These are phyloP conservation scores for Heteronetta atricapilla DNA, from an alignment of 2,113 vertebrate genomes.

Conservation along the genomic window DNA sequence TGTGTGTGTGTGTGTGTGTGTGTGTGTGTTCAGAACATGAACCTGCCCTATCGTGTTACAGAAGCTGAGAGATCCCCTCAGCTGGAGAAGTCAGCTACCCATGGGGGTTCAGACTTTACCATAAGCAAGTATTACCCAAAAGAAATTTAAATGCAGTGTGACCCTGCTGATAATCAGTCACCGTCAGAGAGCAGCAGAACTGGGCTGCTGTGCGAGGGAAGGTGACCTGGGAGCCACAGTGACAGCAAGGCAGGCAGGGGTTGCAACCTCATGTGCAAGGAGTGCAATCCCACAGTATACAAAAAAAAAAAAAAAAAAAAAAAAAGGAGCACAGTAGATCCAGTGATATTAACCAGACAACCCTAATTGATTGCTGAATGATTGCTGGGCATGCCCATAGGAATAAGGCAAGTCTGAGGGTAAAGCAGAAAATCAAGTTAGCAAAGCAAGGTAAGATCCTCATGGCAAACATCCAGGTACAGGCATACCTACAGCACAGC, in stretches of 20 bases:
- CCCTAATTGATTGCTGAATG: background rate
- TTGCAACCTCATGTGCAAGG: background rate
- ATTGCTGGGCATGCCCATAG: background rate
- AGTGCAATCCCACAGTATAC: background rate
- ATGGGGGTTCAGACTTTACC: background rate
- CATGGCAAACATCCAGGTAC: background rate
- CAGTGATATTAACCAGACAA: background rate
- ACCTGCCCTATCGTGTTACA: background rate
- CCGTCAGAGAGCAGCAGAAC: background rate
- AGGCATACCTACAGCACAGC: background rate
- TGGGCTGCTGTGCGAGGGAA: background rate
- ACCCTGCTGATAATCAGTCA: background rate
- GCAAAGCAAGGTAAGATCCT: background rate
- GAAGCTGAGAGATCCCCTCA: background rate
- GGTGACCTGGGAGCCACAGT: background rate
- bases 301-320: background rate
- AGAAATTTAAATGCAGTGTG: background rate
- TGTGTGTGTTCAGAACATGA: background rate
- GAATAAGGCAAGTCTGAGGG: background rate
- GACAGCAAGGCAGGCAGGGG: background rate
- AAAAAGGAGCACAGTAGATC: background rate
- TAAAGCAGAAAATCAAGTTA: background rate
- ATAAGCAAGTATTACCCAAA: background rate
- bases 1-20: fast-evolving
- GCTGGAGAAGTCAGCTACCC: background rate